Conservation (phyloP, 2,888 invertebrate species). For the Drosophila anceps region DNA sequence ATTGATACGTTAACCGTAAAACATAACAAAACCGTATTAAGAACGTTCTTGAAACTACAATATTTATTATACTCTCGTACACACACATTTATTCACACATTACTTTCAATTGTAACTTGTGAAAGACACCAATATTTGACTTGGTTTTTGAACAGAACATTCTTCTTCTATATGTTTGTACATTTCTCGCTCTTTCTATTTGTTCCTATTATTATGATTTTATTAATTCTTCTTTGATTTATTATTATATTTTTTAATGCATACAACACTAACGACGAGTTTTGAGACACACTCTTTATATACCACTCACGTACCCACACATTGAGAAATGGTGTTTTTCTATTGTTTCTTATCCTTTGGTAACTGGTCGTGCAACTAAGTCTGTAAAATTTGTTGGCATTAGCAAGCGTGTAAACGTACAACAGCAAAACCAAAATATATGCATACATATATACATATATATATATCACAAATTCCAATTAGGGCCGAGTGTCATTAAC, state of each 20-base stretch:
- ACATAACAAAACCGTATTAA: constrained; percentile 50
- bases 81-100: constrained; percentile 42
- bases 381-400: constrained; percentile 57
- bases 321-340: constrained; percentile 30
- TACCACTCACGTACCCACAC: constrained; percentile 24
- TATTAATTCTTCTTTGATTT: constrained; percentile 3
- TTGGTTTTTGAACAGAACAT: constrained; percentile 65
- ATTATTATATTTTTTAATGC: constrained; percentile 31
- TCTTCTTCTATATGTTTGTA: constrained; percentile 19
- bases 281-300: constrained; percentile 29
- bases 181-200: constrained; percentile 17
- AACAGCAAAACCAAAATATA: constrained; percentile 24
- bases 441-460: constrained; percentile 22
- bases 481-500: constrained; percentile 50
- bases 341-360: constrained; percentile 46
- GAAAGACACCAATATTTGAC: constrained; percentile 67
- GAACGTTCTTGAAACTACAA: constrained; percentile 49
- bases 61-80: constrained; percentile 51
- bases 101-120: constrained; percentile 72
- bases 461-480: constrained; percentile 29
- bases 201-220: constrained; percentile 15
- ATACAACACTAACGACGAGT: constrained; percentile 61
- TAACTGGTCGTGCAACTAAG: constrained; percentile 70
- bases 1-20: constrained; percentile 65
- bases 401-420: constrained; percentile 41